Percentiles rank a stretch among this genome's conserved stretches.
These are phyloP conservation scores for Andricus curvator DNA, from an alignment of 2,888 invertebrate species.

Conservation along the genomic window DNA sequence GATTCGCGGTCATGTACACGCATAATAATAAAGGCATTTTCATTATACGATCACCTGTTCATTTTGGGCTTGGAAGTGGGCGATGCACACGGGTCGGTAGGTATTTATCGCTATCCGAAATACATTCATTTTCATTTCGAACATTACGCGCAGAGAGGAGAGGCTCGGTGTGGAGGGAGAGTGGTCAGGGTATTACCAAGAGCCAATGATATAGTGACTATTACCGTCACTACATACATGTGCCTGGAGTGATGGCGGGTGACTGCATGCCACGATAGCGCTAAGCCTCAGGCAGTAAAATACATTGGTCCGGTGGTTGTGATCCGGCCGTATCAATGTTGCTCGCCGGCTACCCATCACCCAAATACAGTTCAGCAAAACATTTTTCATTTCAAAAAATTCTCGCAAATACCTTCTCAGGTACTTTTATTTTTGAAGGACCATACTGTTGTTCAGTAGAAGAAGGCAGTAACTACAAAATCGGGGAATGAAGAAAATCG, in stretches of 20 bases:
- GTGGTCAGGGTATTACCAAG: conserved; percentile 76
- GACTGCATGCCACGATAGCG: conserved; percentile 78
- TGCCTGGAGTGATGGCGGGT: conserved; percentile 77
- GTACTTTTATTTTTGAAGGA: too few relatives aligned
- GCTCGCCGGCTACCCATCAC: conserved; percentile 66
- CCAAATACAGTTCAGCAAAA: conserved; percentile 56
- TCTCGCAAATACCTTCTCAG: background rate
- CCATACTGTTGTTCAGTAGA: too few relatives aligned
- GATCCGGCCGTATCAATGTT: conserved; percentile 78
- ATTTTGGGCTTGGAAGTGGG: conserved; percentile 64
- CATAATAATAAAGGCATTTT: conserved; percentile 67
- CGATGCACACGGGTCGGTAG: conserved; percentile 71
- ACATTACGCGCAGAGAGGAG: conserved; percentile 69
- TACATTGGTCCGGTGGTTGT: conserved; percentile 77
- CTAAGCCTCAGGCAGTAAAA: conserved; percentile 78
- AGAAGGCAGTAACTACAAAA: too few relatives aligned
- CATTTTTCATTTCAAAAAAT: background rate
- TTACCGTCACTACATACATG: conserved; percentile 78
- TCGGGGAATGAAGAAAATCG: too few relatives aligned
- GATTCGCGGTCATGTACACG: conserved; percentile 18
- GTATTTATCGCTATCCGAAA: conserved; percentile 78
- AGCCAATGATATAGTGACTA: conserved; percentile 79
- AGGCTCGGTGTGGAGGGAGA: conserved; percentile 48
- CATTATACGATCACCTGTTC: conserved; percentile 72
- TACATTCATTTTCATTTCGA: conserved; percentile 78